These are phyloP conservation scores for Oryzaephilus surinamensis DNA, from an alignment of 1,140 invertebrate species.

Conservation along the genomic window DNA sequence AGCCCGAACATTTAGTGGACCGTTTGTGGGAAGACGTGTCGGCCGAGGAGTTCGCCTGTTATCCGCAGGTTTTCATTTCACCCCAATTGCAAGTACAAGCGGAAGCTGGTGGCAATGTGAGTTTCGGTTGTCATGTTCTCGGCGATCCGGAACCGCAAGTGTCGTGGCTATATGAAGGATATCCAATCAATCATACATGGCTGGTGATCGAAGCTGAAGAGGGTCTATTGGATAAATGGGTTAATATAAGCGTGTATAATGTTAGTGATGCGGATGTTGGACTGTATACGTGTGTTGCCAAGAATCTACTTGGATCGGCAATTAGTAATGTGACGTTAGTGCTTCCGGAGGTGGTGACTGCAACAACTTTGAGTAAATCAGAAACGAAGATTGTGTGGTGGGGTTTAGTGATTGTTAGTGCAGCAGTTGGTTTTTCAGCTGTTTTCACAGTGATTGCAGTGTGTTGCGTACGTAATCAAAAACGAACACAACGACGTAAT, in stretches of 20 bases:
- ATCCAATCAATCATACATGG: slow-evolving; percentile 40
- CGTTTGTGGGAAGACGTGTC: slow-evolving; percentile 56
- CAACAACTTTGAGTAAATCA: slow-evolving; percentile 50
- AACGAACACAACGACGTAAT: slow-evolving; percentile 49
- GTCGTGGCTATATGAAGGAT: slow-evolving; percentile 72
- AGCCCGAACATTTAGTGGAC: slow-evolving; percentile 46
- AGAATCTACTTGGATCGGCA: slow-evolving; percentile 61
- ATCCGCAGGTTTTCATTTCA: slow-evolving; percentile 45
- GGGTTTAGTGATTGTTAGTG: slow-evolving; percentile 43
- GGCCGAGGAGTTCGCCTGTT: slow-evolving; percentile 61
- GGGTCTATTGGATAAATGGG: slow-evolving; percentile 48
- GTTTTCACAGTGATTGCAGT: slow-evolving; percentile 42
- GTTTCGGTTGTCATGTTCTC: slow-evolving; percentile 65
- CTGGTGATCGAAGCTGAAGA: slow-evolving; percentile 37
- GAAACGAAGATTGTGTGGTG: slow-evolving; percentile 48
- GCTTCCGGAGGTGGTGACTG: slow-evolving; percentile 55
- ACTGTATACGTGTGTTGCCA: slow-evolving; percentile 67
- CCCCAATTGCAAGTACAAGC: slow-evolving; percentile 43
- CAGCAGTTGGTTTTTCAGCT: slow-evolving; percentile 38
- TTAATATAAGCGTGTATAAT: slow-evolving; percentile 61
- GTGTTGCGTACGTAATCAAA: slow-evolving; percentile 46
- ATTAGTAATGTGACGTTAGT: slow-evolving; percentile 58
- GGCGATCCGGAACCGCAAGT: slow-evolving; percentile 77
- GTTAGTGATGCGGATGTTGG: slow-evolving; percentile 67
- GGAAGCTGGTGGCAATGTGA: slow-evolving; percentile 62